phyloP scores from a whole-genome alignment of 2,113 vertebrate species.

The Ictalurus furcatus region DNA sequence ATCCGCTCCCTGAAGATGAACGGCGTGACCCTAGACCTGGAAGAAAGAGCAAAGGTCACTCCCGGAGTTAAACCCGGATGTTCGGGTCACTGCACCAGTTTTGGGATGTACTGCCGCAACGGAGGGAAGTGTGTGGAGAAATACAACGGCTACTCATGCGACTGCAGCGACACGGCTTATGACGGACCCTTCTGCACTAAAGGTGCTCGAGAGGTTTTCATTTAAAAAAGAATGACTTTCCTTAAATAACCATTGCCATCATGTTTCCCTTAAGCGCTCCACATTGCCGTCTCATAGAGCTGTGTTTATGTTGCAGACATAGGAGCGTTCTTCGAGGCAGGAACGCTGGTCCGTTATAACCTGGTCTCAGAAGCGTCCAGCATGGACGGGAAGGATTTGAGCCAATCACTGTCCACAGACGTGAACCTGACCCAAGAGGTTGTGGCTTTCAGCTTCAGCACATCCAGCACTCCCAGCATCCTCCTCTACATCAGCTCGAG shows the following conservation, averaged over 20 bases:
- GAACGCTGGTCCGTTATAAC: constrained; percentile 88
- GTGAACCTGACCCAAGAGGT: constrained; percentile 78
- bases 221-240: neutral
- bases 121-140: constrained; percentile 92
- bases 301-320: constrained; percentile 75
- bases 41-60: constrained; percentile 89
- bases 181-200: constrained; percentile 91
- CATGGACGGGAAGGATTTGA: constrained; percentile 69
- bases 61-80: constrained; percentile 89
- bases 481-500: constrained; percentile 90
- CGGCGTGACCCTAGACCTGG: constrained; percentile 89
- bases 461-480: constrained; percentile 85
- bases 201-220: constrained; percentile 71
- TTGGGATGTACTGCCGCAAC: constrained; percentile 89
- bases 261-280: neutral
- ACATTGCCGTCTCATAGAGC: neutral
- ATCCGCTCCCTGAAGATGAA: constrained; percentile 76
- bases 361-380: constrained; percentile 74
- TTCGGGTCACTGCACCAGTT: constrained; percentile 95
- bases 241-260: neutral
- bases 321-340: constrained; percentile 94
- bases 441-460: constrained; percentile 92
- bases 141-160: constrained; percentile 93
- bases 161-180: constrained; percentile 86
- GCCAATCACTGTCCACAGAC: constrained; percentile 59